These are phyloP conservation scores for Aythya baeri DNA, from an alignment of 2,113 vertebrate species.

Conservation along the genomic window DNA sequence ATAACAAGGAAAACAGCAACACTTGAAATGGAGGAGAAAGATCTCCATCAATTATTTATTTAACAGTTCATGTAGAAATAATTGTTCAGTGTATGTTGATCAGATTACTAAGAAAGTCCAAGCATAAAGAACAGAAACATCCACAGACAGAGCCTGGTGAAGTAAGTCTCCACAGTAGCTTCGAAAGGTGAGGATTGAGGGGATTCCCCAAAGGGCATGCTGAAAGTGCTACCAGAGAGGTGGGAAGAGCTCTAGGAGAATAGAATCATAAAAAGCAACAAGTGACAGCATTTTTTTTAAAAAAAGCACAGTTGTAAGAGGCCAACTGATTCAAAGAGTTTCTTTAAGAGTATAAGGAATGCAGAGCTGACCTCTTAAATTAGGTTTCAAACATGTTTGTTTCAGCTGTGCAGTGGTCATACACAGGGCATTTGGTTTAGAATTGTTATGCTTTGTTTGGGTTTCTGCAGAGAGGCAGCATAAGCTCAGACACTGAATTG, in stretches of 20 bases:
- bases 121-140: background rate
- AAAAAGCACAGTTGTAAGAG: background rate
- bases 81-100: background rate
- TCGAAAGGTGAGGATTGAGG: background rate
- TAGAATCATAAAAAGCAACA: background rate
- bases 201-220: fast-evolving
- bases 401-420: background rate
- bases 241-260: background rate
- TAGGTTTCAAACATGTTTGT: background rate
- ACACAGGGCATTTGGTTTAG: background rate
- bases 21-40: background rate
- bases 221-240: background rate
- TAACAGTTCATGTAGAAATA: background rate
- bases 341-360: background rate
- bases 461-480: background rate
- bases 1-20: background rate
- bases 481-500: background rate
- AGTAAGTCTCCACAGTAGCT: background rate
- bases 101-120: background rate
- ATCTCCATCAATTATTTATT: background rate
- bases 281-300: background rate
- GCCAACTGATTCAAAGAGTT: background rate
- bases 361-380: background rate
- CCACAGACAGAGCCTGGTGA: background rate
- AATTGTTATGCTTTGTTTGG: background rate